Evolutionary conservation across 2,888 invertebrate genomes (phyloP).

Genomic region (Serrognathus titanus): DNA sequence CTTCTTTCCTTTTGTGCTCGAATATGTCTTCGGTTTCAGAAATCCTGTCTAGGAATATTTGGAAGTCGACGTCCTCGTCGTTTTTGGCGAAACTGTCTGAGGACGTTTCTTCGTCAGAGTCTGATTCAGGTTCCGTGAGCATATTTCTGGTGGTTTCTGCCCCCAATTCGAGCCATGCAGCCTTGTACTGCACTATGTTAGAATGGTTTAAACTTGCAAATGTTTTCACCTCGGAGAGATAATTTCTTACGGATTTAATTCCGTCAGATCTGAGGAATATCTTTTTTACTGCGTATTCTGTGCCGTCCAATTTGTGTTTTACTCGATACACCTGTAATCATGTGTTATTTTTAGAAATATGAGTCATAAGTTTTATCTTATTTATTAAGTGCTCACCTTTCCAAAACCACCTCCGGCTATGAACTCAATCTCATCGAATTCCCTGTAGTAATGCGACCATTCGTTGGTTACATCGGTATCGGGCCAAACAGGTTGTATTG

Average conservation of each 20-base stretch:
- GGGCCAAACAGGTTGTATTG: constrained; percentile 54
- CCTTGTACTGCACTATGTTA: constrained; percentile 79
- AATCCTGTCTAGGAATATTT: constrained; percentile 23
- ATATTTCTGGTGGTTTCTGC: constrained; percentile 30
- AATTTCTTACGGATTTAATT: constrained; percentile 61
- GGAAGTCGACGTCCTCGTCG: constrained; percentile 12
- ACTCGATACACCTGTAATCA: constrained; percentile 58
- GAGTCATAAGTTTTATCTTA: not conserved
- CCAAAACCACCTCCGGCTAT: constrained; percentile 77
- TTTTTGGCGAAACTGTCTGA: constrained; percentile 1
- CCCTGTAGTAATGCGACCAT: constrained; percentile 65
- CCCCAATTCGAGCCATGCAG: constrained; percentile 75
- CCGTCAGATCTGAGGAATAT: constrained; percentile 63
- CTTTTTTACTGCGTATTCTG: constrained; percentile 78
- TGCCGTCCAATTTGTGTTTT: constrained; percentile 69
- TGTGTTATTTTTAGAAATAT: not conserved
- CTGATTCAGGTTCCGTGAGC: constrained; percentile 10
- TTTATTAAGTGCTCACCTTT: constrained; percentile 49
- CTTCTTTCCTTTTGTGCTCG: constrained; percentile 15
- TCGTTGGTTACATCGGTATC: constrained; percentile 53
- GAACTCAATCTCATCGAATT: constrained; percentile 67
- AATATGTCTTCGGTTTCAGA: constrained; percentile 13
- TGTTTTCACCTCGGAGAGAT: constrained; percentile 75
- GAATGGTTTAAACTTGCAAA: constrained; percentile 74
- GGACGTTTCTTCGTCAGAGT: constrained; percentile 4